Evolutionary conservation across 2,797 vertebrate genomes (phyloP), one percentile per base, ranked within the genome.

Genomic region (Spinibarbus caldwelli): DNA sequence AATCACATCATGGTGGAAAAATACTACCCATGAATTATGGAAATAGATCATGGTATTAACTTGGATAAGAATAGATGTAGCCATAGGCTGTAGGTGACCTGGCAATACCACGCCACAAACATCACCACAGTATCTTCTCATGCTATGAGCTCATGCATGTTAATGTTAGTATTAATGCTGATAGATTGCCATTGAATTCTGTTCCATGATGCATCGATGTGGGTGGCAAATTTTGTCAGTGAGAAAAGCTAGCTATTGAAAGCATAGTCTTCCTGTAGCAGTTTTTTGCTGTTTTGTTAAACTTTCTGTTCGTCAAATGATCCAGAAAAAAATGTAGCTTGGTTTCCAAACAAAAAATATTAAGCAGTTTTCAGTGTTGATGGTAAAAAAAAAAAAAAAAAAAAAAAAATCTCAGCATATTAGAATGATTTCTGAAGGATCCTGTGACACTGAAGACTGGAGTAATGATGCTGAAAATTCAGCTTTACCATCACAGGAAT

Each of bases 41-140:
- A 67, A 75, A 72, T 67, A 26, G 54, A 70, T 73, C 72, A 84
- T 86, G 64, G 26, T 70, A 52, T 84, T 78, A 59, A 43, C 67
- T 81, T 78, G 12, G 66, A 62, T 57, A 41, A 75, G 14, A 86
- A 89, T 86, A 86, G 59, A 79, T 80, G 17, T 75, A 59, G 78
- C 84, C 81, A 59, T 45, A 38, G 72, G 88, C 88, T 87, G 81
- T 86, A 81, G 86, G 88, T 84, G 70, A 83, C 85, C 83, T 71
- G 72, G 34, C 83, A 81, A 34, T 49, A 79, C 71, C 82, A 64
- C 15, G 19, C 43, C 71, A 45, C 52, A 45, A 14, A 31, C 5
- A 29, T 75, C 43, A 66, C 41, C 11, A 66, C 21, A 73, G 38
- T 47, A 10, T 67, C 29, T 66, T 68, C 36, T 72, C n/a, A 26